These are phyloP conservation scores for Rhyzopertha dominica DNA, from an alignment of 1,140 invertebrate species.

Conservation along the genomic window DNA sequence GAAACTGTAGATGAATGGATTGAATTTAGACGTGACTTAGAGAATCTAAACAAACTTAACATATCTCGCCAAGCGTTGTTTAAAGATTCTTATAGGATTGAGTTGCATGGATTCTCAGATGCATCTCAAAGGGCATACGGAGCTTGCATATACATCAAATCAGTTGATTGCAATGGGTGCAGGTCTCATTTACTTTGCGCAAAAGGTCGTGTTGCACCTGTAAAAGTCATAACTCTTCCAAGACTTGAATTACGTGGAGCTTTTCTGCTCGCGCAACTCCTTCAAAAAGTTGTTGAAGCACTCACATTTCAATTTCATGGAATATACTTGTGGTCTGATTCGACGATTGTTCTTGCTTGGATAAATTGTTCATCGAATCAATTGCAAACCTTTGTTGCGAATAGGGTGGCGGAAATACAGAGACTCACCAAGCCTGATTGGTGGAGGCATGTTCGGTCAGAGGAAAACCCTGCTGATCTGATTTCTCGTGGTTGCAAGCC, in stretches of 20 bases:
- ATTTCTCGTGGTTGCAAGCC: conserved; percentile 26
- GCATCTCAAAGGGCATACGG: too few relatives aligned
- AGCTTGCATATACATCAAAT: too few relatives aligned
- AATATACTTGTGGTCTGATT: too few relatives aligned
- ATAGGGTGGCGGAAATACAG: conserved; percentile 40
- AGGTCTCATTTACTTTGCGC: conserved; percentile 23
- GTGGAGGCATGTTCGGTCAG: conserved; percentile 31
- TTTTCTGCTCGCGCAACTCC: too few relatives aligned
- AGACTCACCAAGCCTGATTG: conserved; percentile 10
- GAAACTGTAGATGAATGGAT: conserved; percentile 20
- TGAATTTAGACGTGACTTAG: conserved; percentile 13
- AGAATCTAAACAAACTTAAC: conserved; percentile 1
- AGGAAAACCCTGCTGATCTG: conserved; percentile 38
- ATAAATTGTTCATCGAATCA: too few relatives aligned
- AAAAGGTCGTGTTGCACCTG: too few relatives aligned
- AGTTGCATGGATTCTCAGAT: conserved; percentile 23
- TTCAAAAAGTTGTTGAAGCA: too few relatives aligned
- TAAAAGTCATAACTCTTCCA: too few relatives aligned
- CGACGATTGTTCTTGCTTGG: too few relatives aligned
- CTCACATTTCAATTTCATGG: too few relatives aligned
- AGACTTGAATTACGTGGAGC: too few relatives aligned
- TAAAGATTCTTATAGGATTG: not conserved
- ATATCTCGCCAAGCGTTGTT: not conserved
- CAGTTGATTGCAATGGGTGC: too few relatives aligned
- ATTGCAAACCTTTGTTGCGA: conserved; percentile 31